These are phyloP conservation scores for Drosophila arizonae DNA, from an alignment of 1,140 invertebrate genomes.

Conservation along the genomic window DNA sequence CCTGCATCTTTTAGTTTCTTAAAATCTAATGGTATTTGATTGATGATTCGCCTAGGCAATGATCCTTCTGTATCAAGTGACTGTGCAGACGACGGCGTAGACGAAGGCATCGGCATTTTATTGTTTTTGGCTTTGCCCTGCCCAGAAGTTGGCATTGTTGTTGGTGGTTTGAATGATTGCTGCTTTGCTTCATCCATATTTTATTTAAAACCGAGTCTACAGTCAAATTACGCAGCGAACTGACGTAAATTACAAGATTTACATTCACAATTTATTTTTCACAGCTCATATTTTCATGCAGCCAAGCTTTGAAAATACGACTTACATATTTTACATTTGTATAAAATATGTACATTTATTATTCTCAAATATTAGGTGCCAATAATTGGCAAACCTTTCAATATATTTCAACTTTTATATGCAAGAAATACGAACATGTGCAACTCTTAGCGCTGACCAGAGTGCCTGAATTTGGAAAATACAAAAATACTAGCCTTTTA, in stretches of 20 bases:
- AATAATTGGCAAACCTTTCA: neutral
- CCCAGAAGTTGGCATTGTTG: constrained; percentile 7
- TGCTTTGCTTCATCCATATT: constrained; percentile 25
- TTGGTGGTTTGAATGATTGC: constrained; percentile 27
- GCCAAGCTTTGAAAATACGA: neutral
- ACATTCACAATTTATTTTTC: constrained; percentile 10
- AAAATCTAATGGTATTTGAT: constrained; percentile 66
- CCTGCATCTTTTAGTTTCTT: constrained; percentile 69
- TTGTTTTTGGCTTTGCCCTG: constrained; percentile 8
- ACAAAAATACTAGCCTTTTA: neutral
- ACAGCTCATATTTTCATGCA: neutral
- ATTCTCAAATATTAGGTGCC: neutral
- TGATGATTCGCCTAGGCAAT: constrained; percentile 54
- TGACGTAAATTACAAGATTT: constrained; percentile 12
- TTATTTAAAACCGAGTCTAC: neutral
- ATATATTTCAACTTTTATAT: constrained; percentile 1
- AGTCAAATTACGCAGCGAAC: constrained; percentile 39
- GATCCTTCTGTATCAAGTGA: constrained; percentile 14
- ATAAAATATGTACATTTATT: neutral
- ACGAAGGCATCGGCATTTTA: constrained; percentile 9
- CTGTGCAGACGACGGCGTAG: neutral
- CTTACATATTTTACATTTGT: neutral
- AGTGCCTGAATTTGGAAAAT: neutral
- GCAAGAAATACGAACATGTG: constrained; percentile 52
- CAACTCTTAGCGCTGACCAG: constrained; percentile 15